Evolutionary conservation across 2,888 invertebrate species (phyloP), one percentile per base, ranked within the genome.

Genomic region (Ophion ellenae): DNA sequence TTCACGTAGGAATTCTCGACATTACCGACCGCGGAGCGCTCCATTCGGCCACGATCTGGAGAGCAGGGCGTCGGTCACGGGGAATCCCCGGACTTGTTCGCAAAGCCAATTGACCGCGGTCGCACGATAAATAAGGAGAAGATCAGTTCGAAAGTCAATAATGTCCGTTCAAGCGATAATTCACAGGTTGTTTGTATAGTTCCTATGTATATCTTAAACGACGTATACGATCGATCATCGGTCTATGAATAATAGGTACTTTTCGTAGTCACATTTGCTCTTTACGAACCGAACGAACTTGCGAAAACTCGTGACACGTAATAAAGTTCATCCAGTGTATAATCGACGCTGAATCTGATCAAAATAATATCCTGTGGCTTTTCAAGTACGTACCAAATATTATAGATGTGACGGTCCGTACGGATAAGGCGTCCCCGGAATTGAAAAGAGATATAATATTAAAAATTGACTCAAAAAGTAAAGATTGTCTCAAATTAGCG

Each of bases 1-100:
- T 47, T 83, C 40, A 69, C 67, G 74, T 74, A 74, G 78, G 67
- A 73, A 74, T 53, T 14, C 20, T n/a, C 14, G 53, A 36, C 66
- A 64, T 74, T 63, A 28, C 24, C 69, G 63, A 59, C 67, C n/a
- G 63, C 67, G 24, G 9, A 10, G 7, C 59, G 36, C 28, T 24
- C 66, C 28, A 11, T 45, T 63, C 40, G n/a, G n/a, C 11, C 14
- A 4, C 32, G 14, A 57, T 36, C 66, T 32, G 11, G 1, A 9
- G 6, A 9, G 28, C 61, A 40, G 36, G 10, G 17, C 17, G 32
- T 11, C 66, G 36, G n/a, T 36, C 10, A 40, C 28, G 28, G 32
- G 6, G 47, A 61, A 61, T 61, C 61, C 28, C 70, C 20, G 57
- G 7, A 32, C 10, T 70, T 28, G 69, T 61, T 32, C 17, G 9